A percentile compares a stretch with the other conserved stretches of the same genome.
Conservation (phyloP, 2,888 invertebrate species). For the Stenotaenia linearis region DNA sequence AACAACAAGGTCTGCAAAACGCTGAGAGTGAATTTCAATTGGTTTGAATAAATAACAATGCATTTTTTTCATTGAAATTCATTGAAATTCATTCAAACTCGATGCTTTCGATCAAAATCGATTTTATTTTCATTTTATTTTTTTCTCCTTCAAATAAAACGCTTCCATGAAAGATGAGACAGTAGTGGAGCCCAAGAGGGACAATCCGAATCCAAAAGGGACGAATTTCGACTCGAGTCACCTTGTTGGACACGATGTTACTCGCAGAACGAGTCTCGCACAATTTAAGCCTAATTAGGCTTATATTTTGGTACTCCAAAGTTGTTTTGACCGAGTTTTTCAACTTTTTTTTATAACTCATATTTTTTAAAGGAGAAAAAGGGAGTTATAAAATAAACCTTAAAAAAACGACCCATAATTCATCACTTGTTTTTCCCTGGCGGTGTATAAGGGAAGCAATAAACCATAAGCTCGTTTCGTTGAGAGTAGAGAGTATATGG, state of each 20-base stretch:
- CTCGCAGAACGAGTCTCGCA: neutral
- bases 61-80: no score
- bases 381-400: neutral
- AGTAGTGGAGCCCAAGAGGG: neutral
- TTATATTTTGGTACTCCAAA: no score
- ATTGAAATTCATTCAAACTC: neutral
- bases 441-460: conserved; percentile 7
- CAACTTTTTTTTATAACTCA: neutral
- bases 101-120: neutral
- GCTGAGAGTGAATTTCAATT: neutral
- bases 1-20: neutral
- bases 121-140: neutral
- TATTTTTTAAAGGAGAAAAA: neutral
- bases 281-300: no score
- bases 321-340: neutral
- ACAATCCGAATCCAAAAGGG: neutral
- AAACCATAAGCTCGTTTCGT: conserved; percentile 1
- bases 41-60: neutral
- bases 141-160: no score
- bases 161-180: neutral
- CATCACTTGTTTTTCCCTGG: conserved; percentile 7
- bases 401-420: neutral
- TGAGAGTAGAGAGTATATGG: neutral
- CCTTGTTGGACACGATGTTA: neutral
- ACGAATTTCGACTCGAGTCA: neutral